These are phyloP conservation scores for Coelopa frigida DNA, from an alignment of 1,140 invertebrate species.

Conservation along the genomic window DNA sequence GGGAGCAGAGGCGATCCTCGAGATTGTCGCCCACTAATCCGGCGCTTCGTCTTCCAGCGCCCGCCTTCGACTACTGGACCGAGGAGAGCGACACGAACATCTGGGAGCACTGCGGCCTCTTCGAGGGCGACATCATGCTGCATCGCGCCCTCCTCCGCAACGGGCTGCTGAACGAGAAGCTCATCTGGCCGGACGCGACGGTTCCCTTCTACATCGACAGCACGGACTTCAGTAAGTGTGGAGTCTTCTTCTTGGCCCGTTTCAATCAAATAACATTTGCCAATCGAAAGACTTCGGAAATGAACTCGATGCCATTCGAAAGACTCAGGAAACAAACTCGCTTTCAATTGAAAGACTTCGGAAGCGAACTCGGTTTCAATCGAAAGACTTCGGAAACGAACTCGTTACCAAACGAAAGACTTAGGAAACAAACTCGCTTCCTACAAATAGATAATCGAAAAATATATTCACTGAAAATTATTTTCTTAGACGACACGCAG, in stretches of 20 bases:
- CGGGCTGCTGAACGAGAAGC: constrained; percentile 52
- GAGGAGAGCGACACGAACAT: constrained; percentile 54
- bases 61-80: constrained; percentile 54
- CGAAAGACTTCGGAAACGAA: neutral
- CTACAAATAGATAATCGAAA: neutral
- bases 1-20: neutral
- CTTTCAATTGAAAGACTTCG: too few relatives aligned
- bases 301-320: neutral
- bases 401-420: neutral
- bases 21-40: neutral
- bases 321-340: constrained; percentile 6
- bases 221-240: constrained; percentile 57
- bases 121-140: constrained; percentile 55
- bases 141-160: constrained; percentile 48
- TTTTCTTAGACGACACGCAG: constrained; percentile 44
- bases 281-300: neutral
- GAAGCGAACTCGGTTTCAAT: too few relatives aligned
- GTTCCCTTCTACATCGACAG: constrained; percentile 58
- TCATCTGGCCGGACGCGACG: constrained; percentile 56
- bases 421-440: neutral
- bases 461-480: neutral
- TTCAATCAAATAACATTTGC: neutral
- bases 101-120: constrained; percentile 53
- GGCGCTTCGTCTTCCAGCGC: constrained; percentile 21
- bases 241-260: too few relatives aligned